Base-by-base conservation (phyloP, 2,113 vertebrate species). In the Clinocottus analis region DNA sequence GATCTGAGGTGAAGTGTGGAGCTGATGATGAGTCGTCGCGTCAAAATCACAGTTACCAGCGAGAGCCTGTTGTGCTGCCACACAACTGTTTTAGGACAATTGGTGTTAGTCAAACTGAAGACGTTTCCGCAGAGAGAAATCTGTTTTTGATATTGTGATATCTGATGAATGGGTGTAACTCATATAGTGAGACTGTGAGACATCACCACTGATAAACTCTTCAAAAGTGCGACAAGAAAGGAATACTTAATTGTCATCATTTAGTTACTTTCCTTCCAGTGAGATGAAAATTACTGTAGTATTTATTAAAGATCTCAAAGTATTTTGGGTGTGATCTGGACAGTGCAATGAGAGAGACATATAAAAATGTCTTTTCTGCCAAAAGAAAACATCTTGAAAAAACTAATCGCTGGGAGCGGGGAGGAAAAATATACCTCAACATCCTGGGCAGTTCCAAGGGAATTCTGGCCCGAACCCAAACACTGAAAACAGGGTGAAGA, bases 381-480 rank as follows among this genome's bases (percentile, higher is more conserved):
- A 83, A 85, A 90, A 89, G 76, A 89, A 92, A 92, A 86, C 82
- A 84, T 79, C 73, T 87, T 85, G 69, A 72, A 77, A 92, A 89
- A 79, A 89, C 25, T 3, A 72, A 88, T 91, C 53, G 19, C 77
- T 68, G 75, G 79, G 79, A 75, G 83, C 35, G 21, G 59, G 82
- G 82, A 90, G 90, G 91, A 83, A 94, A 93, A 93, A 91, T 92
- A 86, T 86, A 89, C 87, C 86, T 93, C 89, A 91, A 85, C 86
- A 77, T 91, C 89, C 90, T 87, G 88, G 82, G 89, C 69, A 85
- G 89, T 29, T 90, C 83, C 70, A 73, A 66, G 83, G 75, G 84
- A 93, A 83, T 91, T 80, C 85, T 91, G 88, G 90, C 90, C 79
- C 75, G 1, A 45, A 37, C 77, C 82, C 90, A 89, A 88, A 87